These are phyloP conservation scores for Aphidius ervi DNA, from an alignment of 1,140 invertebrate genomes.

Conservation along the genomic window DNA sequence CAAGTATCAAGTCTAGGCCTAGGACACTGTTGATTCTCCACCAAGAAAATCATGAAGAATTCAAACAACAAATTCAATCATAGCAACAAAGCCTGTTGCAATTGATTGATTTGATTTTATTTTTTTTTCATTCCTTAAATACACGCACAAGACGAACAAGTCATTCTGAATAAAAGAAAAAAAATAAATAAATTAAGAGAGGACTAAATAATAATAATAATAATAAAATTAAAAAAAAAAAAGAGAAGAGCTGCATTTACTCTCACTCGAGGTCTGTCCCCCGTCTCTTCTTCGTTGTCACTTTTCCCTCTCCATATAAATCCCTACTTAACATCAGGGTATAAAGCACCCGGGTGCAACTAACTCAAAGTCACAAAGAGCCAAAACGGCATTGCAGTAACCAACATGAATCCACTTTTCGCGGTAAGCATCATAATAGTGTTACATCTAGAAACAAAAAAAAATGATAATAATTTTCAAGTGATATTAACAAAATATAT, in stretches of 20 bases:
- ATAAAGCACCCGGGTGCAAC: constrained; percentile 50
- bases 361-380: constrained; percentile 49
- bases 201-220: neutral
- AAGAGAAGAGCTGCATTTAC: constrained; percentile 37
- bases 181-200: constrained; percentile 7
- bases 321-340: constrained; percentile 32
- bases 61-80: neutral
- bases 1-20: no score
- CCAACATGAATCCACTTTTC: constrained; percentile 54
- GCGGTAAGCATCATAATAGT: constrained; percentile 45
- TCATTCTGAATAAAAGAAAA: no score
- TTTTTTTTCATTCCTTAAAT: no score
- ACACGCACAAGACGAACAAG: no score
- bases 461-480: constrained; percentile 4
- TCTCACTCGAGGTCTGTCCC: constrained; percentile 43
- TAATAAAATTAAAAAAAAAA: constrained; percentile 21
- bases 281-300: constrained; percentile 36
- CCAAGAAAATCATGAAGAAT: neutral
- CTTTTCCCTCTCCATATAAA: constrained; percentile 19
- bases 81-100: no score
- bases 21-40: no score
- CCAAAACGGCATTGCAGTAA: constrained; percentile 51
- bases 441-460: constrained; percentile 1
- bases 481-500: no score
- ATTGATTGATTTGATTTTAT: no score